Conservation (phyloP, 2,797 vertebrate species). For the Chaenodraco wilsoni region DNA sequence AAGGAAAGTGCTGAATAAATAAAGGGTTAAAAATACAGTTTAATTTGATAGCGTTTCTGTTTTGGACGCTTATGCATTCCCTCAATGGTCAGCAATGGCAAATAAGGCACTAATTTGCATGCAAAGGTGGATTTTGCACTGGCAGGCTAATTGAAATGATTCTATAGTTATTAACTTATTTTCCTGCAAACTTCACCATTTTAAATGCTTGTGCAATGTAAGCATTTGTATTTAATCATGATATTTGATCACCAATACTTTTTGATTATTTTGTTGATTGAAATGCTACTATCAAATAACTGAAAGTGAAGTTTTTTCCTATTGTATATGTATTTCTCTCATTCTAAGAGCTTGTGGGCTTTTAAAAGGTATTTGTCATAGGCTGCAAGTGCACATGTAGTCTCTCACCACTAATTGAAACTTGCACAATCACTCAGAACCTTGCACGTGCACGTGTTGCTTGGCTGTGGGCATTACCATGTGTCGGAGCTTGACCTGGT, state of each 20-base stretch:
- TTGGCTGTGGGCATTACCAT: slow-evolving; percentile 10
- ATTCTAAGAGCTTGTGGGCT: not conserved
- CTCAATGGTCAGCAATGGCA: not conserved
- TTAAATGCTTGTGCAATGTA: not conserved
- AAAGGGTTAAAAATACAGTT: too few relatives aligned
- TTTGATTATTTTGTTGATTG: too few relatives aligned
- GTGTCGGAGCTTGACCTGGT: slow-evolving; percentile 7
- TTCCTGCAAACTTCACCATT: not conserved
- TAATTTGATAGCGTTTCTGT: not conserved
- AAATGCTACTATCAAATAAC: too few relatives aligned
- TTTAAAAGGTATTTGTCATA: not conserved
- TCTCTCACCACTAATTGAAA: not conserved
- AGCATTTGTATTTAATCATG: too few relatives aligned
- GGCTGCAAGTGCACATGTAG: not conserved
- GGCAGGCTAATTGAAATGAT: not conserved
- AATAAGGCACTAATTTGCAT: too few relatives aligned
- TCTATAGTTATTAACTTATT: not conserved
- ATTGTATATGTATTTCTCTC: not conserved
- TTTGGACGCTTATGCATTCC: not conserved
- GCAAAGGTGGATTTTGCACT: not conserved
- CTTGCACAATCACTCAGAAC: not conserved
- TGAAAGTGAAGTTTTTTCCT: too few relatives aligned
- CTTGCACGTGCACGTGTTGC: not conserved
- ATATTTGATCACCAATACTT: too few relatives aligned
- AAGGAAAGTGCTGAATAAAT: too few relatives aligned